Base-by-base conservation (phyloP, 2,113 vertebrate genomes). In the Antigone vipio region DNA sequence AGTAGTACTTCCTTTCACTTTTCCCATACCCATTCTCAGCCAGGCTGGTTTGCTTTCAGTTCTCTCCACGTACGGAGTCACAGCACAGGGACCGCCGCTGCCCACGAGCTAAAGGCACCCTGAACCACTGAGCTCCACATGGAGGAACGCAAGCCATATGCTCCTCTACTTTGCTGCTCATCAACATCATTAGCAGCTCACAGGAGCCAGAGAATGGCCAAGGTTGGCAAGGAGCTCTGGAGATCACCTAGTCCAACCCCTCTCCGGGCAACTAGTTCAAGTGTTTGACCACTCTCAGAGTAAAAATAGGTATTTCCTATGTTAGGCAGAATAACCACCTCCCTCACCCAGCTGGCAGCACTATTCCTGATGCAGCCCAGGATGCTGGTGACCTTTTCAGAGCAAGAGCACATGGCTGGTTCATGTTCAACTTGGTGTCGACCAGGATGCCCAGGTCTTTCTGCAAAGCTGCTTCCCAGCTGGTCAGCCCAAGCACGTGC, bases 1-100 rank as follows among this genome's bases (percentile, higher is more conserved):
- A 11, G 11, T 0, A 9, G 13, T 5, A 8, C 20, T 26, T 30
- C n/a, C 32, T 64, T 75, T 9, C 40, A 30, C 14, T 49, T 63
- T 21, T 20, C 11, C 73, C n/a, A 5, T 4, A 30, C 3, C 26
- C 23, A 5, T 47, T n/a, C 63, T 21, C 38, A 34, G 30, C 10
- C 32, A 6, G 1, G 20, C 29, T 45, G 40, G 12, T 24, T 4
- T 55, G 20, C 9, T 0, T 15, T 32, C 20, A 3, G 35, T 5
- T 38, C 44, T 30, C 42, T 19, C n/a, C 32, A 10, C 7, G 0
- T 3, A 3, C 2, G 19, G 45, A 49, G 49, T 14, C 60, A 19
- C n/a, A 34, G 44, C 55, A 62, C 5, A 7, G 1, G 18, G 15
- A 7, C 15, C 12, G 9, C 5, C n/a, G 4, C 16, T 19, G 30